phyloP scores from a whole-genome alignment of 53 echinoderm and acorn worm species.

The Paracentrotus lividus region DNA sequence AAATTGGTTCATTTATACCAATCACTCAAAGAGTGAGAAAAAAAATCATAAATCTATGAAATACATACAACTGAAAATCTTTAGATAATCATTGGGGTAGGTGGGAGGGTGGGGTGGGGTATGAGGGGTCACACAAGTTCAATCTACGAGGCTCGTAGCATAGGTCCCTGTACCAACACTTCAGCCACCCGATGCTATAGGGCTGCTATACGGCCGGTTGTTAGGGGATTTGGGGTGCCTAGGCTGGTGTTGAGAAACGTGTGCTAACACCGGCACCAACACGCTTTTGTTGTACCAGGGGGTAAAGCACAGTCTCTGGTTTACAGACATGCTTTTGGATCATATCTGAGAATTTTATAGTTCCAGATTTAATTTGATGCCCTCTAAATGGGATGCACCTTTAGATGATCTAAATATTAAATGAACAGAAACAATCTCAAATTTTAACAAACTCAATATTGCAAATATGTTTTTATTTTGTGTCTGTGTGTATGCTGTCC shows the following conservation, averaged over 20 bases:
- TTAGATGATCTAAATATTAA: no score
- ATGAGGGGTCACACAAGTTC: conserved; percentile 20
- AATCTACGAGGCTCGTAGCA: not conserved
- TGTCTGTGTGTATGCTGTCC: no score
- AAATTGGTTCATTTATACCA: not conserved
- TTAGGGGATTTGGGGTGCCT: not conserved
- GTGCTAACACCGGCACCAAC: not conserved
- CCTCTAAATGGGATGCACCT: no score
- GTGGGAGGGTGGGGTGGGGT: not conserved
- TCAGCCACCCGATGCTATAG: not conserved
- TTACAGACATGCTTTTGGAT: not conserved
- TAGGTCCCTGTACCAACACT: conserved; percentile 51
- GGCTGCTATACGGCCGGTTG: not conserved
- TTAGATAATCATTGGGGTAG: not conserved
- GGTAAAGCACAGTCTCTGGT: not conserved
- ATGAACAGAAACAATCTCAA: no score
- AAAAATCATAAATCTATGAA: not conserved
- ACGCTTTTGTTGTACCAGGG: not conserved
- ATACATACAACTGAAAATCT: not conserved
- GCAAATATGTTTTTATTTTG: no score
- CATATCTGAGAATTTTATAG: not conserved
- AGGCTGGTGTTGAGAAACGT: conserved; percentile 1
- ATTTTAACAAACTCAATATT: no score
- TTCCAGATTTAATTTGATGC: not conserved
- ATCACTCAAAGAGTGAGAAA: not conserved